Conservation (phyloP, 2,888 invertebrate species). For the Ischnura elegans region DNA sequence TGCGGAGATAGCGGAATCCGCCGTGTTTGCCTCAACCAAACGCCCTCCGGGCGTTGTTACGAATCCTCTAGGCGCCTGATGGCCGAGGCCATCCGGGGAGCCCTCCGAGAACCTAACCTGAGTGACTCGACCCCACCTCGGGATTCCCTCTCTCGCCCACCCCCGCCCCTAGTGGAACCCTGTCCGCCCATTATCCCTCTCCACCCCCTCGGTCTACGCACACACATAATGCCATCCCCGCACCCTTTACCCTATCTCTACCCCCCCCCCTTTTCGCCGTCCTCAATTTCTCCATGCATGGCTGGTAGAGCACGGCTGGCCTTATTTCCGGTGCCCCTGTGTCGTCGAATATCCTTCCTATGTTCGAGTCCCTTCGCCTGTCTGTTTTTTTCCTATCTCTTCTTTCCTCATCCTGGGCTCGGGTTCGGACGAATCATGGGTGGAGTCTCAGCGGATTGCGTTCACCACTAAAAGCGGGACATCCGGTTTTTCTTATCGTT, state of each 20-base stretch:
- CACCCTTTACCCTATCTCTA: slow-evolving; percentile 63
- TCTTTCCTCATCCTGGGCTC: neutral
- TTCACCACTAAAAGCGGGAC: neutral
- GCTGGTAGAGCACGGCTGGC: slow-evolving; percentile 62
- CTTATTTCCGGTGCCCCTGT: slow-evolving; percentile 44
- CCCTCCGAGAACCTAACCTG: neutral
- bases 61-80: neutral
- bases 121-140: neutral
- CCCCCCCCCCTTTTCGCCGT: slow-evolving; percentile 71
- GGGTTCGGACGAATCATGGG: neutral
- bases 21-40: too few relatives aligned
- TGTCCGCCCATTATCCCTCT: slow-evolving; percentile 56
- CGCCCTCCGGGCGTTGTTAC: too few relatives aligned
- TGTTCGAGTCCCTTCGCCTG: slow-evolving; percentile 69
- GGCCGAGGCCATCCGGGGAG: neutral
- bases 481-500: neutral
- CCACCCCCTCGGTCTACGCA: slow-evolving; percentile 69
- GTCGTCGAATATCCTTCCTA: slow-evolving; percentile 1
- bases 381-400: neutral
- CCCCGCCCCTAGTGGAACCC: neutral
- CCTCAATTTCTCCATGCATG: slow-evolving; percentile 68
- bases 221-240: slow-evolving; percentile 19
- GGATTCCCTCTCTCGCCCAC: slow-evolving; percentile 9
- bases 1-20: too few relatives aligned
- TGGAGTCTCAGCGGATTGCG: neutral